phyloP scores from a whole-genome alignment of 2,113 vertebrate species.

The Tretioscincus oriximinensis region DNA sequence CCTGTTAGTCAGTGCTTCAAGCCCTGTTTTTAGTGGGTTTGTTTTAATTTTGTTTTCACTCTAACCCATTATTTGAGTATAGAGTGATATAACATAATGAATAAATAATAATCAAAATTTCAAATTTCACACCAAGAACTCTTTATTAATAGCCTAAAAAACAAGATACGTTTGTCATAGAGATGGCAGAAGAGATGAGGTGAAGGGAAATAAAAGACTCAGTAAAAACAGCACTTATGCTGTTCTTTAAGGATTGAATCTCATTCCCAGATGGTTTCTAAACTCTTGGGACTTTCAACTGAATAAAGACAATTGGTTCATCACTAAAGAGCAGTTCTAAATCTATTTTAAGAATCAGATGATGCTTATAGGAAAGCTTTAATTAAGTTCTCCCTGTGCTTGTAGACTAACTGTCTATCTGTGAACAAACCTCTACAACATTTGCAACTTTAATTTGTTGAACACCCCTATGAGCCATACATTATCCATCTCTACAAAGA shows the following conservation, averaged over 20 bases:
- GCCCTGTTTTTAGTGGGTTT: too few relatives aligned
- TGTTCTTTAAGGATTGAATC: neutral
- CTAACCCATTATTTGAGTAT: too few relatives aligned
- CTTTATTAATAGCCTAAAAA: too few relatives aligned
- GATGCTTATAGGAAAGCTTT: slow-evolving; percentile 5
- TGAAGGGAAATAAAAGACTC: too few relatives aligned
- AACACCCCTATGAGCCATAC: slow-evolving; percentile 14
- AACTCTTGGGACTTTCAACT: neutral
- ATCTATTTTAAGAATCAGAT: slow-evolving; percentile 13
- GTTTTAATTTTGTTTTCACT: too few relatives aligned
- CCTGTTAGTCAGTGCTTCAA: too few relatives aligned
- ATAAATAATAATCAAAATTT: too few relatives aligned
- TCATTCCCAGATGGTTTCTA: neutral
- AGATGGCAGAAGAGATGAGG: neutral
- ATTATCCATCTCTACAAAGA: slow-evolving; percentile 17
- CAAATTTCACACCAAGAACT: too few relatives aligned
- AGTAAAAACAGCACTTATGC: neutral
- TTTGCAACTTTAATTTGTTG: slow-evolving; percentile 23
- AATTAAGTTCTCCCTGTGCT: slow-evolving; percentile 36
- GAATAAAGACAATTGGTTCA: neutral
- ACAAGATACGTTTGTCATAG: neutral
- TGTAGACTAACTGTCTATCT: neutral
- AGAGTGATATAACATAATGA: too few relatives aligned
- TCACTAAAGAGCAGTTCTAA: slow-evolving; percentile 9
- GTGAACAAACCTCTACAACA: slow-evolving; percentile 6